phyloP scores from a whole-genome alignment of 2,113 vertebrate genomes.

The Acanthochromis polyacanthus region DNA sequence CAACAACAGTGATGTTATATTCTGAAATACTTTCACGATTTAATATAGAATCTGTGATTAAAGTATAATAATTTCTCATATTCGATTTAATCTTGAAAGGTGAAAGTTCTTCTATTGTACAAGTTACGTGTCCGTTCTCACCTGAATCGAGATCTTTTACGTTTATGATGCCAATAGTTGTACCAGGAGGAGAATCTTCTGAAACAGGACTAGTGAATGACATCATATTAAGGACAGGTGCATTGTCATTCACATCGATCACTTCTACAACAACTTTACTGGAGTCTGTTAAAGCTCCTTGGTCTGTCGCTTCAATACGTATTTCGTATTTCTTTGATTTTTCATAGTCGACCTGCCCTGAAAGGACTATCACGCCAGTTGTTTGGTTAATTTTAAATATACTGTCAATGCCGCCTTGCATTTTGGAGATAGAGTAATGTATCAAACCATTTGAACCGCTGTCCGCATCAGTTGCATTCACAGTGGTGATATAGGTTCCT shows the following conservation, averaged over 20 bases:
- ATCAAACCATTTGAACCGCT: constrained; percentile 48
- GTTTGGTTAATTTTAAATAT: constrained; percentile 26
- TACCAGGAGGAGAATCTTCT: constrained; percentile 47
- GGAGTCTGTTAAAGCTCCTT: constrained; percentile 34
- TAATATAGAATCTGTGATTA: constrained; percentile 37
- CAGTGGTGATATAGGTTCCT: constrained; percentile 31
- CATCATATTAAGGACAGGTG: constrained; percentile 39
- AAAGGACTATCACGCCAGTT: neutral
- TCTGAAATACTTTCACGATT: constrained; percentile 45
- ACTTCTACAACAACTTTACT: constrained; percentile 40
- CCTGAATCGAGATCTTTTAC: constrained; percentile 51
- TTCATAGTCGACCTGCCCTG: constrained; percentile 49
- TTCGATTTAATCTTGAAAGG: constrained; percentile 43
- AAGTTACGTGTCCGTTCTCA: constrained; percentile 42
- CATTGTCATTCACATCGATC: constrained; percentile 43
- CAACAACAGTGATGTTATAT: constrained; percentile 56
- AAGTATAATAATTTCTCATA: constrained; percentile 42
- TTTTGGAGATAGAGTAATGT: constrained; percentile 36
- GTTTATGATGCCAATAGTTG: constrained; percentile 48
- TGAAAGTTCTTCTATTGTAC: neutral
- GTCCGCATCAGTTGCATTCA: constrained; percentile 68
- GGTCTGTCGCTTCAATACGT: constrained; percentile 47
- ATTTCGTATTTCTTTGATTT: constrained; percentile 42
- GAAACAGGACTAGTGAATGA: constrained; percentile 46
- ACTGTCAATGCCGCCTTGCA: neutral